These are phyloP conservation scores for Eupithecia subumbrata DNA, from an alignment of 2,888 invertebrate genomes.

Conservation along the genomic window DNA sequence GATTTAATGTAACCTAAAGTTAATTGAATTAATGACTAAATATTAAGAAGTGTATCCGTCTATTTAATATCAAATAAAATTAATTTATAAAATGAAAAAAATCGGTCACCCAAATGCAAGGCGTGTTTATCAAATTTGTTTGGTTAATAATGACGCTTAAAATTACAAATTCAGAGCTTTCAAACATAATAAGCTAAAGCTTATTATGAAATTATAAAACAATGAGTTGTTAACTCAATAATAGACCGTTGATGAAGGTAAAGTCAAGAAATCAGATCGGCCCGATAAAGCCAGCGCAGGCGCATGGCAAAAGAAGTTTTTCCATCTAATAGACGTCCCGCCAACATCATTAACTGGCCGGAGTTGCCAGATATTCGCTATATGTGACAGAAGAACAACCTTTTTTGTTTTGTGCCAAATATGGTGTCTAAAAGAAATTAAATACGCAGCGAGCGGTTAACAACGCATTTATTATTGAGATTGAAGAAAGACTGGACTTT, in stretches of 20 bases:
- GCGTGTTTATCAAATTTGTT: background rate
- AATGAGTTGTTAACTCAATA: conserved; percentile 8
- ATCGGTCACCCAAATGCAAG: too few relatives aligned
- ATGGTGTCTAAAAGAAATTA: conserved; percentile 9
- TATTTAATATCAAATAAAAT: too few relatives aligned
- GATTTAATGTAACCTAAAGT: too few relatives aligned
- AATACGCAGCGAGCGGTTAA: conserved; percentile 4
- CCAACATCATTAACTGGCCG: conserved; percentile 81
- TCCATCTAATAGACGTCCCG: conserved; percentile 74
- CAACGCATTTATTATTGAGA: background rate
- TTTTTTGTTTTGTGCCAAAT: conserved; percentile 59
- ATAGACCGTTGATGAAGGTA: conserved; percentile 30
- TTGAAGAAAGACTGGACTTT: background rate
- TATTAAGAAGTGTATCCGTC: too few relatives aligned
- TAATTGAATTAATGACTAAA: too few relatives aligned
- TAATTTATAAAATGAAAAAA: too few relatives aligned
- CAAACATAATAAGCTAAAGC: background rate
- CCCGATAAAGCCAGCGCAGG: conserved; percentile 35
- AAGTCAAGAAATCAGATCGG: conserved; percentile 31
- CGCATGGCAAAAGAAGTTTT: conserved; percentile 72
- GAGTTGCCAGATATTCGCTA: conserved; percentile 78
- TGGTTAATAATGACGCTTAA: background rate
- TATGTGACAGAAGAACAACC: conserved; percentile 78
- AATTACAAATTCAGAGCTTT: background rate
- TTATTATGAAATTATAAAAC: too few relatives aligned